Conservation (phyloP, 1,140 invertebrate species). For the Drosophila mauritiana region DNA sequence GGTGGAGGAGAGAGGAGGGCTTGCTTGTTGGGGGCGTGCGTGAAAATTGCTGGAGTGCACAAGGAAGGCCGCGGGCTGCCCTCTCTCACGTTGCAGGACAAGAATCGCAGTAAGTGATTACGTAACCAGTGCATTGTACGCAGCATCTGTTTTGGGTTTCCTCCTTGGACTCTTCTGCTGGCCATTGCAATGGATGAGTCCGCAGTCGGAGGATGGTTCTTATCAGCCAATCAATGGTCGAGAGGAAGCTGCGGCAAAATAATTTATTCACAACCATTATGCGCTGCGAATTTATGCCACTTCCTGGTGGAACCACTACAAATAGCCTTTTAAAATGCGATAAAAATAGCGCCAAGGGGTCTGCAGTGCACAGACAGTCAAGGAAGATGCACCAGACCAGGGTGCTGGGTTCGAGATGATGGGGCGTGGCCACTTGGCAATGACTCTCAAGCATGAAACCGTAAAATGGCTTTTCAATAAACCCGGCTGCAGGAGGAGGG, state of each 20-base stretch:
- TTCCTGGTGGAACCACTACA: slow-evolving; percentile 81
- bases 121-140: slow-evolving; percentile 76
- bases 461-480: slow-evolving; percentile 82
- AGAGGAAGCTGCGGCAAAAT: slow-evolving; percentile 73
- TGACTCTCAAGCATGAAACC: slow-evolving; percentile 79
- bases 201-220: slow-evolving; percentile 6
- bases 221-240: slow-evolving; percentile 68
- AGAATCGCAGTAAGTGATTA: slow-evolving; percentile 81
- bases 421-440: slow-evolving; percentile 66
- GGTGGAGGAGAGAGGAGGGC: neutral
- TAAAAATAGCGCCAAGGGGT: slow-evolving; percentile 81
- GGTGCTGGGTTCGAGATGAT: slow-evolving; percentile 40
- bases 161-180: slow-evolving; percentile 1
- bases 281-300: slow-evolving; percentile 81
- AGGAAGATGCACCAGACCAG: slow-evolving; percentile 30
- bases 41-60: slow-evolving; percentile 68
- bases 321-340: slow-evolving; percentile 83
- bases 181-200: slow-evolving; percentile 52
- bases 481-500: slow-evolving; percentile 26
- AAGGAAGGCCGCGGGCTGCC: slow-evolving; percentile 70
- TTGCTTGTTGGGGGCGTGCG: slow-evolving; percentile 65
- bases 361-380: slow-evolving; percentile 24
- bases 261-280: slow-evolving; percentile 83
- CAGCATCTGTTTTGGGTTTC: slow-evolving; percentile 33
- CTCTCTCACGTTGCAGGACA: slow-evolving; percentile 65